Evolutionary conservation across 2,888 invertebrate species (phyloP).

Genomic region (Aelia acuminata): DNA sequence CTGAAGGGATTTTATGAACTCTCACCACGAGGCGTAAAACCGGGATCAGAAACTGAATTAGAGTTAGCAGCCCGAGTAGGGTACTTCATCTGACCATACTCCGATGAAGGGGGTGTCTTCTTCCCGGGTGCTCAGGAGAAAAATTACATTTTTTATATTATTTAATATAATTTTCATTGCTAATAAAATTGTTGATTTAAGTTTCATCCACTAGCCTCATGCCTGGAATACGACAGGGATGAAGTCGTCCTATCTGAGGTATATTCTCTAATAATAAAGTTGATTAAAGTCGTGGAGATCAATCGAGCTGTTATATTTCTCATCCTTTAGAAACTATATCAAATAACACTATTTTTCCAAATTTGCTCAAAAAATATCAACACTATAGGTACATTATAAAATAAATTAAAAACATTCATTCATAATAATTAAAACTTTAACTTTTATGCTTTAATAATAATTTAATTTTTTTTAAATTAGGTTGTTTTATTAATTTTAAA

Average conservation of each 20-base stretch:
- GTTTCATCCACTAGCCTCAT: not conserved
- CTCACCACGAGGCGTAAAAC: conserved; percentile 54
- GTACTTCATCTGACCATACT: conserved; percentile 37
- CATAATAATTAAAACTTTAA: too few species aligned
- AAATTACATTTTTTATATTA: conserved; percentile 39
- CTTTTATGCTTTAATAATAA: too few species aligned
- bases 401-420: too few species aligned
- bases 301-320: not conserved
- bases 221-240: not conserved
- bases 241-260: not conserved
- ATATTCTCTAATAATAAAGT: conserved; percentile 18
- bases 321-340: too few species aligned
- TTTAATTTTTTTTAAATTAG: too few species aligned
- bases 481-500: too few species aligned
- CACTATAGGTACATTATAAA: too few species aligned
- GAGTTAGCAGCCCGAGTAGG: not conserved
- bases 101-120: not conserved
- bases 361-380: too few species aligned
- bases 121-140: not conserved
- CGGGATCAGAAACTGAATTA: conserved; percentile 45
- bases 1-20: conserved; percentile 24
- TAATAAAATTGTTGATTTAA: conserved; percentile 27
- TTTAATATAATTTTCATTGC: conserved; percentile 31
- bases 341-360: too few species aligned
- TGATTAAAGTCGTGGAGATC: not conserved